Base-by-base conservation (phyloP, 2,113 vertebrate species). In the Aythya baeri region DNA sequence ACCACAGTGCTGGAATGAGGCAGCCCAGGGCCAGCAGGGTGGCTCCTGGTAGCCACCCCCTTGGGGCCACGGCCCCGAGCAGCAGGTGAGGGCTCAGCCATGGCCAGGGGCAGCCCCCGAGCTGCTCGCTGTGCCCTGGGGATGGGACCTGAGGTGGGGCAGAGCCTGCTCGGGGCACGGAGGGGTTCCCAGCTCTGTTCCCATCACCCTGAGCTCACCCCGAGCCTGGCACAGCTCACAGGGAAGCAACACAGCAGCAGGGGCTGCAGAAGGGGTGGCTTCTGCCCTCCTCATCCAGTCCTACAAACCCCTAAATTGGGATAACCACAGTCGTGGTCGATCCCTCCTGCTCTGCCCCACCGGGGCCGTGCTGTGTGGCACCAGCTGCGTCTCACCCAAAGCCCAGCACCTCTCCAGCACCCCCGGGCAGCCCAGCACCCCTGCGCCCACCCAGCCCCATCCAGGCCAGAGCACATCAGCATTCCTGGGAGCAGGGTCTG, bases 401-500 rank as follows among this genome's bases (percentile, higher is more conserved):
- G 23, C 50, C 50, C 50, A 52, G 50, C 50, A 22, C 17, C 18
- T n/a, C n/a, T 17, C 65, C 14, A 18, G 41, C 43, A 67, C 41
- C 65, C 29, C 62, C 23, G 23, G 17, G 36, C 57, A 58, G 10
- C 57, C 36, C 54, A 13, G 73, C 31, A 54, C 27, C 57, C 18
- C 29, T 6, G 14, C 15, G 14, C 14, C 70, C 55, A 43, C 79
- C 66, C 65, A 49, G 36, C 36, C 31, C 46, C 22, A 1, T 50
- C 77, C 0, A 7, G 62, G 81, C 61, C 86, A 50, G 54, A 74
- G 89, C 93, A n/a, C 94, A 94, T 96, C 94, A 93, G 95, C 96
- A 94, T 96, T 96, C 96, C 89, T 91, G 91, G 91, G 89, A 97
- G 96, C 89, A 94, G 82, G 74, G 96, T 55, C 89, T 1, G 31